A percentile compares a stretch with the other conserved stretches of the same genome.
These are phyloP conservation scores for Microcebus lehilahytsara DNA, from an alignment of 2,113 vertebrate species.

Conservation along the genomic window DNA sequence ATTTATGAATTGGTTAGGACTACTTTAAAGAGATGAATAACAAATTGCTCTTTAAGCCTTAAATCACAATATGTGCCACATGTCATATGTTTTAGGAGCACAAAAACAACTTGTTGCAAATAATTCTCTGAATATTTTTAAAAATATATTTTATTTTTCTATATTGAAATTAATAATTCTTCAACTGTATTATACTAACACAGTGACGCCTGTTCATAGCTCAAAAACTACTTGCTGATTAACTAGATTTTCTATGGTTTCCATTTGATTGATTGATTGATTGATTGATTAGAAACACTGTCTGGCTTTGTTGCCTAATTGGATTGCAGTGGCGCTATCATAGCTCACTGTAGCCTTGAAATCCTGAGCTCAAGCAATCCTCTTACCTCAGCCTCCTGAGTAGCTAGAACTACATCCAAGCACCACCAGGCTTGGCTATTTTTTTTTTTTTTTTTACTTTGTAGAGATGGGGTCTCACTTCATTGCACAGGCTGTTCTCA, in stretches of 20 bases:
- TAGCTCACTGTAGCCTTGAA: too few relatives aligned
- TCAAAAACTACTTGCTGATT: not conserved
- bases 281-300: too few relatives aligned
- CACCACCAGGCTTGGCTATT: too few relatives aligned
- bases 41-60: constrained; percentile 27
- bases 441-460: too few relatives aligned
- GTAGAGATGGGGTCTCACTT: too few relatives aligned
- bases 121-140: not conserved
- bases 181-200: not conserved
- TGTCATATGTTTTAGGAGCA: not conserved
- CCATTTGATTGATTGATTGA: not conserved
- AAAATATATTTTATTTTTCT: not conserved
- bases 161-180: not conserved
- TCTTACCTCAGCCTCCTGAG: too few relatives aligned
- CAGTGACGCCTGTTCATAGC: not conserved
- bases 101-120: not conserved
- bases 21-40: constrained; percentile 41
- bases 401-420: too few relatives aligned
- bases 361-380: too few relatives aligned
- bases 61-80: constrained; percentile 13
- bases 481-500: too few relatives aligned
- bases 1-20: constrained; percentile 51
- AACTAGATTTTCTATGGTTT: not conserved
- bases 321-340: too few relatives aligned
- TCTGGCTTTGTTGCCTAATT: too few relatives aligned